Base-by-base conservation (phyloP, 2,797 vertebrate genomes). In the Myotis planiceps region DNA sequence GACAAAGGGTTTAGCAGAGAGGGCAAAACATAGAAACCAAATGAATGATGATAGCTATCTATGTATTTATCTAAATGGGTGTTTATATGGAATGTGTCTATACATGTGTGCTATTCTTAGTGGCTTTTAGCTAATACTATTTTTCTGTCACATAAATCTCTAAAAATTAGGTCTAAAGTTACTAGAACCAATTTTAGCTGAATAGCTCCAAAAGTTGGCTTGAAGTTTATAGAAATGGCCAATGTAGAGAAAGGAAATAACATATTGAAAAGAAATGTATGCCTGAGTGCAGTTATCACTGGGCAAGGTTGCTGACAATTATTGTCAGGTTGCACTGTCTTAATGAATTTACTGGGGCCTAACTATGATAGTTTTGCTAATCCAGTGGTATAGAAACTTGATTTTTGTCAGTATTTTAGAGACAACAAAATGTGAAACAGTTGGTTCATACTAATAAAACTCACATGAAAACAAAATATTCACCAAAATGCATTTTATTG, bases 141-240 rank as follows among this genome's bases (percentile, higher is more conserved):
- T 93, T 95, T 95, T 81, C 72, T 91, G 23, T 83, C 45, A 92
- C 21, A 4, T 60, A 89, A 84, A 69, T 19, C 34, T 88, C 14
- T 72, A 81, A 87, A 29, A 95, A 81, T 84, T 87, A 90, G 37
- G 18, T 47, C 6, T 13, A 55, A 69, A 94, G 34, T 84, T 84
- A 81, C 10, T 32, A 32, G n/a, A 95, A 25, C 3, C 18, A 14
- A 10, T 93, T 93, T 68, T 85, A 88, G 16, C 7, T 74, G 19
- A 96, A 65, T 23, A 92, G 18, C 18, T 82, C 21, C 45, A 47
- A 45, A 42, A 45, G 8, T 27, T 95, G 49, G 12, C 34, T 82
- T 94, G 65, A 88, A 75, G 25, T 9, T 49, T 95, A 9, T 7
- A 58, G 25, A 89, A 76, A 79, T 65, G 27, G 4, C 9, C 42